These are phyloP conservation scores for Enteromius afrohamiltoni DNA, from an alignment of 2,797 vertebrate species.

Conservation along the genomic window DNA sequence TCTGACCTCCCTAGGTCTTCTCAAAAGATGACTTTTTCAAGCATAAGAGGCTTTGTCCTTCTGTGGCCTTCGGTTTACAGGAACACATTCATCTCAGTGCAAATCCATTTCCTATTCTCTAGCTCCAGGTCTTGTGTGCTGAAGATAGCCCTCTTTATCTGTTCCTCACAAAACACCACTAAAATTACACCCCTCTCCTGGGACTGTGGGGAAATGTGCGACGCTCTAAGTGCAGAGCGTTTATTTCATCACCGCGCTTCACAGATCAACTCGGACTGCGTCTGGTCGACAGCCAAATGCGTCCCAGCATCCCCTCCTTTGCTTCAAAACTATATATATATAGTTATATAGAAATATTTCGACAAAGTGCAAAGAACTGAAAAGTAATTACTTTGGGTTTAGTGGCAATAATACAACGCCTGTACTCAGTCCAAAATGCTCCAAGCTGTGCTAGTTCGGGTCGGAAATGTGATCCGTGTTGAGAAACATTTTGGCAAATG, in stretches of 20 bases:
- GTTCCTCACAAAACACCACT: constrained; percentile 49
- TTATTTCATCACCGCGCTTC: constrained; percentile 26
- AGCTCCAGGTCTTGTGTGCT: constrained; percentile 54
- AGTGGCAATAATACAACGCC: constrained; percentile 23
- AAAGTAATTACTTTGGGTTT: constrained; percentile 43
- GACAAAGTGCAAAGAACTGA: constrained; percentile 32
- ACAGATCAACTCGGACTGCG: constrained; percentile 23
- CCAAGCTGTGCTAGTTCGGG: constrained; percentile 19
- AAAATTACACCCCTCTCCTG: constrained; percentile 44
- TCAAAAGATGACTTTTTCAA: neutral
- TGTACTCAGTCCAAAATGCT: constrained; percentile 11
- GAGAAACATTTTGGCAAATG: constrained; percentile 13
- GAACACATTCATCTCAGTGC: constrained; percentile 36
- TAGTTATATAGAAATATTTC: no score
- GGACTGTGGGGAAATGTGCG: constrained; percentile 35
- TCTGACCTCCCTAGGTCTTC: constrained; percentile 11
- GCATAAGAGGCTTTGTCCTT: neutral
- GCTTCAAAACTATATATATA: no score
- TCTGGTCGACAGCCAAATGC: constrained; percentile 41
- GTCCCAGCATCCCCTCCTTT: constrained; percentile 8
- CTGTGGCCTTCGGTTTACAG: constrained; percentile 10
- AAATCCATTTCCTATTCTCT: constrained; percentile 38
- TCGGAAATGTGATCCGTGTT: constrained; percentile 11
- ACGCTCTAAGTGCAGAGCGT: constrained; percentile 21
- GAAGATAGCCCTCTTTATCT: constrained; percentile 58